These are phyloP conservation scores for Polietes domitor DNA, from an alignment of 2,888 invertebrate genomes.

Conservation along the genomic window DNA sequence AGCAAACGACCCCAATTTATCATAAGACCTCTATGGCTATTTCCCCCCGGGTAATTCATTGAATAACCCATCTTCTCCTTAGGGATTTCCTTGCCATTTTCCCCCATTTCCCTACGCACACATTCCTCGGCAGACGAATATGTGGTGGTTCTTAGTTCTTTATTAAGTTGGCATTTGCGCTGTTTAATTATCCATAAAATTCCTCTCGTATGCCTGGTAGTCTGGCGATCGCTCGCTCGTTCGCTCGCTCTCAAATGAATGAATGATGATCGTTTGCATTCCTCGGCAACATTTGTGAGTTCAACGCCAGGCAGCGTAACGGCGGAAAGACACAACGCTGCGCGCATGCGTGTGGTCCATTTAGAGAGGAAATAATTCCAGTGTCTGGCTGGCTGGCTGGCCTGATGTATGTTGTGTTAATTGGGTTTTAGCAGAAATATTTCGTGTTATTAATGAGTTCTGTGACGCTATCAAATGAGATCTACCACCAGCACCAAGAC, in stretches of 20 bases:
- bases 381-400: constrained; percentile 4
- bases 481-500: constrained; percentile 42
- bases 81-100: no score
- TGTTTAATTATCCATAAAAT: constrained; percentile 34
- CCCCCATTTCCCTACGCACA: no score
- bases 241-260: neutral
- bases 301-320: neutral
- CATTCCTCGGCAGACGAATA: no score
- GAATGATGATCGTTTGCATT: constrained; percentile 30
- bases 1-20: no score
- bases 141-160: no score
- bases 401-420: constrained; percentile 54
- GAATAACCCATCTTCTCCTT: no score
- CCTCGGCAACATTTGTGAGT: constrained; percentile 10
- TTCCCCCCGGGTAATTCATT: no score
- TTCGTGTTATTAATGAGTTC: constrained; percentile 67
- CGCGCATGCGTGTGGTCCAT: constrained; percentile 38
- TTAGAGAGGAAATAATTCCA: constrained; percentile 33
- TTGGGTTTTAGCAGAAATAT: constrained; percentile 65
- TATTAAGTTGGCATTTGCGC: constrained; percentile 27
- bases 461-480: constrained; percentile 60
- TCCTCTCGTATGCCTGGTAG: neutral
- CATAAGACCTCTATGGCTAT: no score
- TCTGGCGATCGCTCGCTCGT: neutral
- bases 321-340: neutral